Evolutionary conservation across 1,140 invertebrate genomes (phyloP), one percentile per base, ranked within the genome.

Genomic region (Meloidogyne floridensis): DNA sequence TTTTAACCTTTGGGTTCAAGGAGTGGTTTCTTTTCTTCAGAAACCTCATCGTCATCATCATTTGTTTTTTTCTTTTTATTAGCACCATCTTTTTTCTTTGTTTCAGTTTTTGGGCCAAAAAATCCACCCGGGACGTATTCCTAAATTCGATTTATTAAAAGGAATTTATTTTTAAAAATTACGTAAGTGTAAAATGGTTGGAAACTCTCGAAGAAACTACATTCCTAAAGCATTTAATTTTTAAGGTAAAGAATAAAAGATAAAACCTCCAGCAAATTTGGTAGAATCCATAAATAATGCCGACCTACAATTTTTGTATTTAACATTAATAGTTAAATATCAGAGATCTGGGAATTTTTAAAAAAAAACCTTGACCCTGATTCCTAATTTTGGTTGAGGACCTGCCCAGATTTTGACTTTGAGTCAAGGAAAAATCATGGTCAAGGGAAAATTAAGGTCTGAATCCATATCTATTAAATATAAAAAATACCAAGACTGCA

Each of bases 141-240:
- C 59, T 80, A n/a, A 73, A 54, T 10, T 11, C 6, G 11, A 53
- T 18, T n/a, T 53, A 32, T 18, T 15, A 65, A n/a, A 51, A 53
- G 13, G 0, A 3, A 79, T 13, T 76, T n/a, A 47, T 94, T 70
- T 79, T 86, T 4, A 72, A 20, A 69, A 53, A 72, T 78, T 86
- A 80, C 90, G 84, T 91, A 90, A 74, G 91, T 94, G 92, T 98
- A 99, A 2, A 98, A 92, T 47, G 97, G 97, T 94, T 95, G 96
- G 91, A 99, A 99, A 1, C 96, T 98, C 69, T 97, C 96, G 81
- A 98, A 95, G 92, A 99, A 97, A 56, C 97, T 96, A 72, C 98
- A 97, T 92, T 99, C 97, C 91, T 98, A 97, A 2, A 96, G 18
- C 32, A 6, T n/a, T 65, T n/a, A 18, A 15, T 65, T 65, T n/a